Evolutionary conservation across 1,140 invertebrate species (phyloP).

Genomic region (Ceratitis capitata): DNA sequence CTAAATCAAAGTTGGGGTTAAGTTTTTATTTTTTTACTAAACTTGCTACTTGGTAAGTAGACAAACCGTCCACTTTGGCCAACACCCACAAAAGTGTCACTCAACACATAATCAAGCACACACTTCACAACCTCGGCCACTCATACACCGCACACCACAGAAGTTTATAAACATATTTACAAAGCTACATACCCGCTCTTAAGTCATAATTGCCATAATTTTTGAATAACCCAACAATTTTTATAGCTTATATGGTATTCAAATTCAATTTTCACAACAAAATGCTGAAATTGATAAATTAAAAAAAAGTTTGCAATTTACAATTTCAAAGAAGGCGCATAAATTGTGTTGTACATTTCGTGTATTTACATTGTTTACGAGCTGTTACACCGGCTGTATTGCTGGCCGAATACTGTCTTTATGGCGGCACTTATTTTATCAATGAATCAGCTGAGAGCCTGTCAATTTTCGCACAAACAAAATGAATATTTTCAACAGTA

Average conservation of each 20-base stretch:
- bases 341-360: constrained; percentile 23
- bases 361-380: constrained; percentile 32
- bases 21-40: background rate
- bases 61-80: background rate
- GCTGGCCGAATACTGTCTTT: background rate
- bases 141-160: background rate
- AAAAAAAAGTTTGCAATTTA: background rate
- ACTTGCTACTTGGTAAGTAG: no score
- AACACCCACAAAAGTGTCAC: background rate
- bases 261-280: constrained; percentile 17
- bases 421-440: background rate
- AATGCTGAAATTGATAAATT: constrained; percentile 21
- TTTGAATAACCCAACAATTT: background rate
- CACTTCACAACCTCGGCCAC: background rate
- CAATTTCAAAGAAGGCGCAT: background rate
- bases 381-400: background rate
- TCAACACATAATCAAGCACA: constrained; percentile 2
- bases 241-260: background rate
- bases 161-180: background rate
- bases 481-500: no score
- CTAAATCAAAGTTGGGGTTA: no score
- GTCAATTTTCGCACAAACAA: background rate
- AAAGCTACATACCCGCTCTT: no score
- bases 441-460: constrained; percentile 31
- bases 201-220: constrained; percentile 15